Evolutionary conservation across 2,797 vertebrate genomes (phyloP).

Genomic region (Nothura maculosa): DNA sequence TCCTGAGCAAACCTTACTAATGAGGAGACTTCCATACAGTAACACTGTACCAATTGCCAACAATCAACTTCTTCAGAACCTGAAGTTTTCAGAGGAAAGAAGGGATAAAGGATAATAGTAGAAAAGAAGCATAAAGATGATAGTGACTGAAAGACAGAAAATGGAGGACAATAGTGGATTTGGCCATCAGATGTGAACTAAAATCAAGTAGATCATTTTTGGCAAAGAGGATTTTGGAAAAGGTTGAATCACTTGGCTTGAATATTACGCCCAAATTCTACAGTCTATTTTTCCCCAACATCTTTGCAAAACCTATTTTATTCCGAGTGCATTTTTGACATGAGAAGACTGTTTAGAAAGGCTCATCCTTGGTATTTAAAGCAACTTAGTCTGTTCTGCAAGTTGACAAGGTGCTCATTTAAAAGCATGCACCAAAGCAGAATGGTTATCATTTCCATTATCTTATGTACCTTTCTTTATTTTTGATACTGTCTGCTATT

Average conservation of each 20-base stretch:
- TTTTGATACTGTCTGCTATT: not conserved
- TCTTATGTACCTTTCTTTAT: not conserved
- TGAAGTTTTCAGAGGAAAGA: not conserved
- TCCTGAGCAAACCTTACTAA: not conserved
- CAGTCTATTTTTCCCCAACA: not conserved
- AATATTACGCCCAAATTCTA: not conserved
- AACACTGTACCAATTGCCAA: not conserved
- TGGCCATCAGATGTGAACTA: not conserved
- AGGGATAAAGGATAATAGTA: not conserved
- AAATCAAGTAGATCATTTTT: not conserved
- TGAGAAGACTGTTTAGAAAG: not conserved
- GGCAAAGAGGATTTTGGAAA: not conserved
- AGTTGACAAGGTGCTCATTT: not conserved
- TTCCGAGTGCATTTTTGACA: not conserved
- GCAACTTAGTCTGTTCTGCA: not conserved
- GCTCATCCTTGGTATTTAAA: not conserved
- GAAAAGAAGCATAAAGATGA: not conserved
- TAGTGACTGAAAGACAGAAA: not conserved
- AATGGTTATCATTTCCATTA: not conserved
- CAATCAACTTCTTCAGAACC: not conserved
- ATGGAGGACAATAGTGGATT: not conserved
- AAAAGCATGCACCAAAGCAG: not conserved
- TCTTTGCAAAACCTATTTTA: not conserved
- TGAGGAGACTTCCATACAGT: not conserved
- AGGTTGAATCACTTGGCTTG: conserved; percentile 3